Conservation (phyloP, 2,888 invertebrate species). For the Cosmorhoe ocellata region DNA sequence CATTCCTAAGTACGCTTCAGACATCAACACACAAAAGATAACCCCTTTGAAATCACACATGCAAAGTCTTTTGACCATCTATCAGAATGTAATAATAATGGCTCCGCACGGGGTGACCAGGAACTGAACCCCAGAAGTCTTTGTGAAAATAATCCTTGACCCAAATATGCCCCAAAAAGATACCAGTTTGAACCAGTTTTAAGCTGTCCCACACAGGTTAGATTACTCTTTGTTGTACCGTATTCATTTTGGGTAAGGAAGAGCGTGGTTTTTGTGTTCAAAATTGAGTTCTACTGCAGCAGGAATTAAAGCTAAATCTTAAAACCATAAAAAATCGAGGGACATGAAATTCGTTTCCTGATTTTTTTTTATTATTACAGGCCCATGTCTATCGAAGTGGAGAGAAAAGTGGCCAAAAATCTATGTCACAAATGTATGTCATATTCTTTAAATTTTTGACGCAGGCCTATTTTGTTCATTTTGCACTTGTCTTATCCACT, state of each 20-base stretch:
- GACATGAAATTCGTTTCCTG: too few species aligned
- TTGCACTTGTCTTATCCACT: too few species aligned
- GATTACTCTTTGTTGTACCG: slow-evolving; percentile 53
- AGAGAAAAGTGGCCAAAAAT: too few species aligned
- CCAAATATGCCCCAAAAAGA: slow-evolving; percentile 47
- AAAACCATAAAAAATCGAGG: not conserved
- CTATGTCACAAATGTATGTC: too few species aligned
- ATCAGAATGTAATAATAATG: slow-evolving; percentile 33
- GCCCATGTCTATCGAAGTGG: too few species aligned
- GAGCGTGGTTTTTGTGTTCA: not conserved
- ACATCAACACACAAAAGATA: slow-evolving; percentile 7
- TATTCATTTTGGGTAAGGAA: not conserved
- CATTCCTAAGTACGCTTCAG: too few species aligned
- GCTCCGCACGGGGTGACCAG: slow-evolving; percentile 63
- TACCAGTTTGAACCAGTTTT: slow-evolving; percentile 45
- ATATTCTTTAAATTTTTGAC: too few species aligned
- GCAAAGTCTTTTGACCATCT: slow-evolving; percentile 34
- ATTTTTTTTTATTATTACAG: too few species aligned
- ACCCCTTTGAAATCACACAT: slow-evolving; percentile 31
- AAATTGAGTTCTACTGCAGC: not conserved
- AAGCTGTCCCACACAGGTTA: slow-evolving; percentile 64
- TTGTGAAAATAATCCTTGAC: slow-evolving; percentile 63
- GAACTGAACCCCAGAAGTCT: slow-evolving; percentile 44
- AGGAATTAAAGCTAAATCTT: not conserved
- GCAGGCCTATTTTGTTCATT: too few species aligned